Percentiles rank a stretch among this genome's conserved stretches.
phyloP scores from a whole-genome alignment of 2,888 invertebrate species.

The Sipunculus nudus region DNA sequence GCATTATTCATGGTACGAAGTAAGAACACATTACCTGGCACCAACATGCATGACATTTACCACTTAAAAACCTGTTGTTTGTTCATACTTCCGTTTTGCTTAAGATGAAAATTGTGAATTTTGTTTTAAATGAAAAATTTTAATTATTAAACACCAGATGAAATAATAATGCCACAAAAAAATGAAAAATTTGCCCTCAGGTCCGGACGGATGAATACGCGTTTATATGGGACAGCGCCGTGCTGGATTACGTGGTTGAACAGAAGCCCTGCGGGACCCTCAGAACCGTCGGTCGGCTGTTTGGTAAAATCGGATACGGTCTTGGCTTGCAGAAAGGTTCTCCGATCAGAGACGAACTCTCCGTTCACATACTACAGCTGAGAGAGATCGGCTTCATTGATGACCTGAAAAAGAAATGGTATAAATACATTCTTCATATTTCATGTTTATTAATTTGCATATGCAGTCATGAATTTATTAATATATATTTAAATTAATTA shows the following conservation, averaged over 20 bases:
- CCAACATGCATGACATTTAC: too few relatives aligned
- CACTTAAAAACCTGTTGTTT: too few relatives aligned
- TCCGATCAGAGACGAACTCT: slow-evolving; percentile 21
- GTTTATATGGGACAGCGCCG: slow-evolving; percentile 25
- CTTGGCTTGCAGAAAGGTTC: slow-evolving; percentile 30
- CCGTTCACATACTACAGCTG: slow-evolving; percentile 21
- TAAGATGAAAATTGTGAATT: too few relatives aligned
- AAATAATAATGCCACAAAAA: too few relatives aligned
- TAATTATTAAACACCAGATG: too few relatives aligned
- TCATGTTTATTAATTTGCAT: not conserved
- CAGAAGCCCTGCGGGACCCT: slow-evolving; percentile 21
- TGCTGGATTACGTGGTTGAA: slow-evolving; percentile 20
- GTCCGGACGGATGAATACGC: slow-evolving; percentile 18
- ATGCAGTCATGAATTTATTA: too few relatives aligned
- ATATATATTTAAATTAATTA: too few relatives aligned
- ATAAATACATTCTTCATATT: not conserved
- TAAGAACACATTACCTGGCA: too few relatives aligned
- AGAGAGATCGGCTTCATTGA: slow-evolving; percentile 27
- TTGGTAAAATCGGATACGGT: slow-evolving; percentile 27
- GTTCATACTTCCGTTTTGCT: too few relatives aligned
- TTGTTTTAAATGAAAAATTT: too few relatives aligned
- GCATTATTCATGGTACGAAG: too few relatives aligned
- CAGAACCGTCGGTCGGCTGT: slow-evolving; percentile 19
- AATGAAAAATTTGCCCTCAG: slow-evolving; percentile 3
- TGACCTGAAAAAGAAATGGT: slow-evolving; percentile 23